These are phyloP conservation scores for Conus ventricosus DNA, from an alignment of 1,140 invertebrate species.

Conservation along the genomic window DNA sequence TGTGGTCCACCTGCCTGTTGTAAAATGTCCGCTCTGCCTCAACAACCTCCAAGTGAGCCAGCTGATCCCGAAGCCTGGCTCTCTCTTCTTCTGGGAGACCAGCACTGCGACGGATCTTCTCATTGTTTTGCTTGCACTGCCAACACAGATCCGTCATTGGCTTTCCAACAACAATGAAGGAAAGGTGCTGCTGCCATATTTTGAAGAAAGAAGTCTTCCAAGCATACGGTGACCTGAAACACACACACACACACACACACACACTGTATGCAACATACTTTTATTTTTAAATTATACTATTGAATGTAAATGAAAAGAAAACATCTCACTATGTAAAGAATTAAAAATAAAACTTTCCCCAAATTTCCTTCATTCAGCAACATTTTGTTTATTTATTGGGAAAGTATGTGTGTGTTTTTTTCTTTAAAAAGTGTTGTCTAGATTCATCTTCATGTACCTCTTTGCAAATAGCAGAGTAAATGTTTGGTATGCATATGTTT, in stretches of 20 bases:
- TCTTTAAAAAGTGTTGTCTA: too few species aligned
- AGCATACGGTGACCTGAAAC: neutral
- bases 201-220: slow-evolving; percentile 21
- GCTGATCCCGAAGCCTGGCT: neutral
- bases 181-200: slow-evolving; percentile 33
- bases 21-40: slow-evolving; percentile 40
- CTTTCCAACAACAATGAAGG: slow-evolving; percentile 35
- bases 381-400: too few species aligned
- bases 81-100: slow-evolving; percentile 23
- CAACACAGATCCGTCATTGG: slow-evolving; percentile 54
- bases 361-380: too few species aligned
- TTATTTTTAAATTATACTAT: neutral
- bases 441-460: too few species aligned
- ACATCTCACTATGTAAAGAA: too few species aligned
- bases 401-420: too few species aligned
- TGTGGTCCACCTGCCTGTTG: slow-evolving; percentile 29
- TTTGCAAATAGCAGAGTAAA: too few species aligned
- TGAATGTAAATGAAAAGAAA: neutral
- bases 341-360: too few species aligned
- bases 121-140: slow-evolving; percentile 48
- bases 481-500: too few species aligned
- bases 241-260: neutral
- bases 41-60: neutral
- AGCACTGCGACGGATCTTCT: slow-evolving; percentile 38
- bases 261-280: neutral